Percentiles rank a stretch among this genome's conserved stretches.
Evolutionary conservation across 2,888 invertebrate genomes (phyloP).

Genomic region (Graphium colonna): DNA sequence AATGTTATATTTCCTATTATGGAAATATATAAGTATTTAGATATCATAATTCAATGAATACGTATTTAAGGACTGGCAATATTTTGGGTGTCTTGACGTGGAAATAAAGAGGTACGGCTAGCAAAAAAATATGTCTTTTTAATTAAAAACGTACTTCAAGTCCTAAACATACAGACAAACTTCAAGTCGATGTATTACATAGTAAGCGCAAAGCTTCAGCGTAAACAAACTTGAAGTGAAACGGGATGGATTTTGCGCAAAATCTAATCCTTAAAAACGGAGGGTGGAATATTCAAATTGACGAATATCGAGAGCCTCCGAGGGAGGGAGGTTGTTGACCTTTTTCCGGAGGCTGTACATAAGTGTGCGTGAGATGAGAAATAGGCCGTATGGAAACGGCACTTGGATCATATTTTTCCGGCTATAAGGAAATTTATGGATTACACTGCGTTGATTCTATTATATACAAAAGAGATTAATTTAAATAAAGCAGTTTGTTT

Average conservation of each 20-base stretch:
- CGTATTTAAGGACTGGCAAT: too few relatives aligned
- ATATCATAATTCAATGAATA: too few relatives aligned
- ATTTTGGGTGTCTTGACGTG: too few relatives aligned
- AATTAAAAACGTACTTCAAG: too few relatives aligned
- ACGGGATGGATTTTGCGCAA: slow-evolving; percentile 38
- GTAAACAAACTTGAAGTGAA: slow-evolving; percentile 25
- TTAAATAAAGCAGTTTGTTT: too few relatives aligned
- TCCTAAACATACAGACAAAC: not conserved
- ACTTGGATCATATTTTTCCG: slow-evolving; percentile 32
- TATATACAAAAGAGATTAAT: too few relatives aligned
- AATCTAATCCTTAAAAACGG: slow-evolving; percentile 62
- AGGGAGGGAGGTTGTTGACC: slow-evolving; percentile 63
- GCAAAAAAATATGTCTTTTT: too few relatives aligned
- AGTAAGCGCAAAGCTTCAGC: slow-evolving; percentile 25
- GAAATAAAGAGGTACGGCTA: too few relatives aligned
- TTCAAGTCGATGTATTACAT: not conserved
- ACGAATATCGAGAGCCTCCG: slow-evolving; percentile 57
- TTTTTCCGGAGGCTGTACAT: slow-evolving; percentile 53
- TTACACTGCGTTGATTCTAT: too few relatives aligned
- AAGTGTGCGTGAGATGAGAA: slow-evolving; percentile 38
- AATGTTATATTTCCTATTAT: slow-evolving; percentile 8
- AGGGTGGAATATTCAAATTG: slow-evolving; percentile 68
- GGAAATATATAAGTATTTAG: too few relatives aligned
- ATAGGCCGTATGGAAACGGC: slow-evolving; percentile 29
- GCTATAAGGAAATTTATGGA: too few relatives aligned